Evolutionary conservation across 2,888 invertebrate species (phyloP), one percentile per base, ranked within the genome.

Genomic region (Cybosia mesomella): DNA sequence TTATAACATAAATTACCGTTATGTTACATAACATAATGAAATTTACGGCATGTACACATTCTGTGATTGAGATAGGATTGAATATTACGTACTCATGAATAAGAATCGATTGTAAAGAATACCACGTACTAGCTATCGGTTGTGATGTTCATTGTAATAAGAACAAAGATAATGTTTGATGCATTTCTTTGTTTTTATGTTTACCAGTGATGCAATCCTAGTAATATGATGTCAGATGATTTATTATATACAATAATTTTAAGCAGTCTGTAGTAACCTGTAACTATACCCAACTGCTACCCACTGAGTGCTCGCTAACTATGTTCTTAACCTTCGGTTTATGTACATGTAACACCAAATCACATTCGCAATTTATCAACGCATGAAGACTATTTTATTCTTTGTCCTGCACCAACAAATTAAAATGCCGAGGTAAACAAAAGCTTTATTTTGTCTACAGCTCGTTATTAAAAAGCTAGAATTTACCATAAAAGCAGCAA

Each of bases 61-160:
- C 60, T 69, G 64, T 67, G 73, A 74, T 80, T 68, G 68, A 71
- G 72, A 75, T 71, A 66, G 73, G 75, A 80, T 80, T 71, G 57
- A 73, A 74, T 70, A 71, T 74, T 78, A 75, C 78, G 72, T 80
- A 74, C 58, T 71, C 72, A 71, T 71, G 70, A 65, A 73, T 70
- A 76, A 72, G 69, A 71, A 70, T 59, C 70, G 66, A 79, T 77
- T 75, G 79, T 74, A 70, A 65, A 68, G 66, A 70, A 75, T 73
- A 79, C 77, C 81, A 81, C 81, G 75, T 81, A 80, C 69, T 67
- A 80, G 63, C 74, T 79, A 80, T 80, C 79, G 65, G 58, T 68
- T 63, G 53, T 58, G 68, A 74, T 71, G 66, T 70, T 74, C 71
- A 79, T 80, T 80, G 75, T 79, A 75, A 73, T 67, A 72, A 66